Evolutionary conservation across 2,888 invertebrate genomes (phyloP).

Genomic region (Diplazon laetatorius): DNA sequence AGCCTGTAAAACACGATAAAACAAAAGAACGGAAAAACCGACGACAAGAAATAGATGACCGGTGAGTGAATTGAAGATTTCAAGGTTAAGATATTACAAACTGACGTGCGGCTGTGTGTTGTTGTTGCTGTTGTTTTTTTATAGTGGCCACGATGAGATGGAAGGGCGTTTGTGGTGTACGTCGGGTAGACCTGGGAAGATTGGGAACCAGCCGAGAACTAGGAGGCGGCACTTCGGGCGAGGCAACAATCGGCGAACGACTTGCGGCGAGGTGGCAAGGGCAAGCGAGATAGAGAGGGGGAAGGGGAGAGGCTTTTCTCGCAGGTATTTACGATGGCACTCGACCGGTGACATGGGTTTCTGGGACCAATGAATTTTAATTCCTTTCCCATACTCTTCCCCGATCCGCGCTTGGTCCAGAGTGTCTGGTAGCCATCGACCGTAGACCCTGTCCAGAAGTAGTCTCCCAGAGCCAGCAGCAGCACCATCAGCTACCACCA

Average conservation of each 20-base stretch:
- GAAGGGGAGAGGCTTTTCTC: conserved; percentile 60
- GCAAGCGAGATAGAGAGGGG: neutral
- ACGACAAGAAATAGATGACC: conserved; percentile 34
- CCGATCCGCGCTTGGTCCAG: conserved; percentile 53
- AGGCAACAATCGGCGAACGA: conserved; percentile 29
- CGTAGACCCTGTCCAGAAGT: conserved; percentile 46
- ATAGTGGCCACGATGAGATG: conserved; percentile 71
- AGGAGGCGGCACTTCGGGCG: conserved; percentile 46
- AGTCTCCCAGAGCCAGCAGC: too few species aligned
- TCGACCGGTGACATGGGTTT: conserved; percentile 81
- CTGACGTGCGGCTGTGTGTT: conserved; percentile 73
- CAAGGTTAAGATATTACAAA: conserved; percentile 71
- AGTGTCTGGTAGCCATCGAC: conserved; percentile 28
- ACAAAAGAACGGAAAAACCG: conserved; percentile 7
- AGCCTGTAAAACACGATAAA: conserved; percentile 14
- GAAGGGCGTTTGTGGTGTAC: conserved; percentile 58
- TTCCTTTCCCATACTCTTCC: conserved; percentile 74
- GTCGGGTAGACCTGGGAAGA: conserved; percentile 7
- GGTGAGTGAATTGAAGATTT: conserved; percentile 64
- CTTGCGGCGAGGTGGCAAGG: conserved; percentile 30
- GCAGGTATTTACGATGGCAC: conserved; percentile 82
- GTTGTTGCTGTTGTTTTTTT: too few species aligned
- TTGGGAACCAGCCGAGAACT: conserved; percentile 23
- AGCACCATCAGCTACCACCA: conserved; percentile 59
- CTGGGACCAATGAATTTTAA: conserved; percentile 82